Percentiles rank a stretch among this genome's conserved stretches.
These are phyloP conservation scores for Lophura nycthemera DNA, from an alignment of 2,113 vertebrate genomes.

Conservation along the genomic window DNA sequence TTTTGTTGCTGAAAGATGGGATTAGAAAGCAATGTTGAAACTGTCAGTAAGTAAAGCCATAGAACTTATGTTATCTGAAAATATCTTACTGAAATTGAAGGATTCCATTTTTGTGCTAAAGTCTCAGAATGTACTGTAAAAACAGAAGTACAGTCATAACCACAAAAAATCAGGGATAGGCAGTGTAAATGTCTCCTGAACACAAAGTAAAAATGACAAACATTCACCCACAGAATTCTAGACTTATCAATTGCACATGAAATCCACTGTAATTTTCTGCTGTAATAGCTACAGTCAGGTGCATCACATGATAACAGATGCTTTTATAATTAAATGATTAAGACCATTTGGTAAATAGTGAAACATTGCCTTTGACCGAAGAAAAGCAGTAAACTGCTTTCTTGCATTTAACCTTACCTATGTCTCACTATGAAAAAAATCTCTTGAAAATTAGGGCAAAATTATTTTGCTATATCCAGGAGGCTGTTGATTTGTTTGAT, in stretches of 20 bases:
- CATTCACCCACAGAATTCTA: background rate
- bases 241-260: background rate
- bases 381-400: background rate
- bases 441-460: background rate
- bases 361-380: background rate
- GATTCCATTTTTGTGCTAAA: background rate
- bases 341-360: background rate
- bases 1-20: conserved; percentile 39
- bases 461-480: background rate
- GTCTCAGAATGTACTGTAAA: background rate
- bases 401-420: background rate
- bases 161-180: background rate
- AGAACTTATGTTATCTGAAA: background rate
- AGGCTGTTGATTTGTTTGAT: background rate
- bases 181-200: background rate
- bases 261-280: background rate
- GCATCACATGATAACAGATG: background rate
- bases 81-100: background rate
- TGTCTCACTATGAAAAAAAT: background rate
- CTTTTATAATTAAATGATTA: background rate
- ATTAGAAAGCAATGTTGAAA: conserved; percentile 43
- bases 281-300: background rate
- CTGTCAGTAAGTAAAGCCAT: background rate
- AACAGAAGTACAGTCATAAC: background rate
- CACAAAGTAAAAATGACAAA: background rate